Evolutionary conservation across 2,797 vertebrate species (phyloP), one percentile per base, ranked within the genome.

Genomic region (Oreochromis mossambicus): DNA sequence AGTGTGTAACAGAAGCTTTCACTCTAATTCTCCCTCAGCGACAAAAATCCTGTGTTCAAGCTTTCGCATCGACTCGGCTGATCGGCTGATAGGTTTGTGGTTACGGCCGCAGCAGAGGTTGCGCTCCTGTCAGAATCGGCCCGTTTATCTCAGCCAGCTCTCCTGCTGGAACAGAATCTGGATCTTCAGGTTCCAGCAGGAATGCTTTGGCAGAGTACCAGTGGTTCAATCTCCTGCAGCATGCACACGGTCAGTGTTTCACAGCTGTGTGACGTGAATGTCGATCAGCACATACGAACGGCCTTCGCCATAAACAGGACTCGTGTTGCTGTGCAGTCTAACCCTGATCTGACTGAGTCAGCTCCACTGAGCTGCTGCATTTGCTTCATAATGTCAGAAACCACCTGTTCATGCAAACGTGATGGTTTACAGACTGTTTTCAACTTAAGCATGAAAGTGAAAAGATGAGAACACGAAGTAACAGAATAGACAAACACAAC

Each of bases 361-460:
- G 3, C 38, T 15, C 38, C 63, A 0, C 38, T 43, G 63, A 9
- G 38, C 63, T 14, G n/a, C 38, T 68, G 38, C n/a, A 4, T 68
- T 4, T 41, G 36, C 61, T 66, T 43, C 63, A 43, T 21, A 41
- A 68, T 24, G 38, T 68, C 63, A 15, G 63, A 6, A 15, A 68
- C 34, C 12, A 21, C 14, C 63, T 68, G 63, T 21, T 68, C 21
- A 26, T 24, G 21, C 21, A 68, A 1, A 1, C 8, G 8, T 6
- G 21, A 0, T 26, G 13, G 9, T 15, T 26, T 0, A 2, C 4
- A 15, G 21, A 15, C 63, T 6, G 61, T 66, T 66, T 41, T 41
- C 61, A 63, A 36, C 32, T 36, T n/a, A 5, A 36, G 58, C 58
- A 38, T 63, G 17, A 66, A 66, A 38, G n/a, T 66, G 12, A 6